These are phyloP conservation scores for Pluvianellus socialis DNA, from an alignment of 2,113 vertebrate species.

Conservation along the genomic window DNA sequence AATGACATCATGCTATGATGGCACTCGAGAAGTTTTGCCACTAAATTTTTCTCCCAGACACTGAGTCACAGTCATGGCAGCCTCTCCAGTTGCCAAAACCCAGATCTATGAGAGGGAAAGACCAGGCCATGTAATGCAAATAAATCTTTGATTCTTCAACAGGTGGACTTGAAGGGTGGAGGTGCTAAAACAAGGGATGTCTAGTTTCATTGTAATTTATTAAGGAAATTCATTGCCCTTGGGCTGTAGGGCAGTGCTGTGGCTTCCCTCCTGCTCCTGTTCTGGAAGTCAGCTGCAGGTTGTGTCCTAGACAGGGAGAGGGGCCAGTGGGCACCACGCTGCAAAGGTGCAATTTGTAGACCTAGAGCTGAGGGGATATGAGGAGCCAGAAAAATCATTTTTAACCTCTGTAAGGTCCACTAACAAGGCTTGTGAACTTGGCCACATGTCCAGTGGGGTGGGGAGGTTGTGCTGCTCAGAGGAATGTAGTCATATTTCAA, in stretches of 20 bases:
- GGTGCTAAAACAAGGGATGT: neutral
- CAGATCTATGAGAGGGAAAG: neutral
- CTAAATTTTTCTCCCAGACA: neutral
- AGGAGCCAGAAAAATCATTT: neutral
- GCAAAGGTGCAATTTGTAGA: neutral
- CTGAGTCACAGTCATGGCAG: neutral
- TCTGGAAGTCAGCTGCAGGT: neutral
- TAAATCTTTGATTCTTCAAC: neutral
- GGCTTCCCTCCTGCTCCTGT: neutral
- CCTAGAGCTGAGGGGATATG: neutral
- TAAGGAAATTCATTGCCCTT: neutral
- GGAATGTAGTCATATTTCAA: neutral
- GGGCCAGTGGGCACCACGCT: neutral
- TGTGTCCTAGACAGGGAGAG: neutral
- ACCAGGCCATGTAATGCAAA: neutral
- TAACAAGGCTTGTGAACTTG: neutral
- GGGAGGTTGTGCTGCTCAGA: neutral
- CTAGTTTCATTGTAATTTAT: neutral
- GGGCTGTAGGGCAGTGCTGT: neutral
- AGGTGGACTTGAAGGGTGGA: neutral
- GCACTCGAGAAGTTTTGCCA: neutral
- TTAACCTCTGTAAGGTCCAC: neutral
- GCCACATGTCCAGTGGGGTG: neutral
- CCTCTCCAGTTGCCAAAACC: neutral
- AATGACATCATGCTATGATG: rapidly evolving